These are phyloP conservation scores for Proteles cristata DNA, from an alignment of 2,113 vertebrate species.

Conservation along the genomic window DNA sequence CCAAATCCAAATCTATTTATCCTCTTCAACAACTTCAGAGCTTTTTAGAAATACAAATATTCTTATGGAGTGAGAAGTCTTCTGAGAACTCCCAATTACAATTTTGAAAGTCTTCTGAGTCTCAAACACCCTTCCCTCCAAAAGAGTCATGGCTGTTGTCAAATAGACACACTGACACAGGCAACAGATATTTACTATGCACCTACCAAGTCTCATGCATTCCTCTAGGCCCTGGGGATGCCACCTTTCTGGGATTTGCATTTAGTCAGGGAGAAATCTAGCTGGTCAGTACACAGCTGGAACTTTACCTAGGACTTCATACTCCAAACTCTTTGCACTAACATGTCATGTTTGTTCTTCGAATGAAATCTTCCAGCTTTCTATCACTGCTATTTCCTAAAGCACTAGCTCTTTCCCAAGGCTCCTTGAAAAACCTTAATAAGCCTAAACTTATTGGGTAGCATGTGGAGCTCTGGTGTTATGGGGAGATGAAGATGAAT, in stretches of 20 bases:
- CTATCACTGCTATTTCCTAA: background rate
- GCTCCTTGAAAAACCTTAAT: background rate
- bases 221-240: background rate
- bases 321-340: background rate
- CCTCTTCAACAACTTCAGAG: slow-evolving; percentile 15
- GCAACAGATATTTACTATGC: background rate
- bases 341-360: background rate
- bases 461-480: background rate
- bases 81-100: background rate
- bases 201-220: background rate
- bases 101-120: background rate
- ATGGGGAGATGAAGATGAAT: background rate
- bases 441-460: background rate
- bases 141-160: background rate
- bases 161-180: background rate
- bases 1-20: background rate
- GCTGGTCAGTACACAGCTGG: background rate
- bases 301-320: background rate
- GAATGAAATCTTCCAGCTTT: background rate
- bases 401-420: background rate
- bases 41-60: slow-evolving; percentile 40
- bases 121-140: background rate
- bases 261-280: background rate
- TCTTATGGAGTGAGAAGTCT: background rate
- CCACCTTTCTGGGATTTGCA: background rate